Percentiles rank a stretch among this genome's conserved stretches.
phyloP scores from a whole-genome alignment of 2,888 invertebrate species.

The Conomelus anceps region DNA sequence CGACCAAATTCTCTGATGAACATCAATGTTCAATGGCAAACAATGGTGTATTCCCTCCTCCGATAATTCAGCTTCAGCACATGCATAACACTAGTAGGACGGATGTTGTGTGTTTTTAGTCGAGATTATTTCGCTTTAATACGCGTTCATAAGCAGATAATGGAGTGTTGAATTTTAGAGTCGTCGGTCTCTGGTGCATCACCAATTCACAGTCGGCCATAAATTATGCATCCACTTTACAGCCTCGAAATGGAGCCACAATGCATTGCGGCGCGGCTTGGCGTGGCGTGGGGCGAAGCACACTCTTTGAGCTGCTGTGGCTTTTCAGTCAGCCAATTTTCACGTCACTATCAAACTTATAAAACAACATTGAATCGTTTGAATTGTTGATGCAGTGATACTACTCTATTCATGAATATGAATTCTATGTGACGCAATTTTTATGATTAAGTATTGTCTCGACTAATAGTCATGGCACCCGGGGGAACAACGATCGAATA shows the following conservation, averaged over 20 bases:
- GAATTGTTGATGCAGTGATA: not conserved
- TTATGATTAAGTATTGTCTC: no score
- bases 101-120: not conserved
- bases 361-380: not conserved
- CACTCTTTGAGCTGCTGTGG: not conserved
- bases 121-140: not conserved
- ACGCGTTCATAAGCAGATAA: not conserved
- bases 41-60: not conserved
- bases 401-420: not conserved
- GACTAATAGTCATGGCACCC: no score
- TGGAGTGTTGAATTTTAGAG: not conserved
- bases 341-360: not conserved
- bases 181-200: not conserved
- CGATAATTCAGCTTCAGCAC: not conserved
- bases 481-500: no score
- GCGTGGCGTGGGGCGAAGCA: not conserved
- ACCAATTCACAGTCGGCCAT: not conserved
- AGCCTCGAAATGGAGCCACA: not conserved
- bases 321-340: not conserved
- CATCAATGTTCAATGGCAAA: not conserved
- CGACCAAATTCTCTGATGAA: not conserved
- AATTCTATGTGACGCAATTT: not conserved
- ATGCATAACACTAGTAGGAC: no score
- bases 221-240: not conserved
- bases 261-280: not conserved